Conservation (phyloP, 2,888 invertebrate species). For the Alitta virens region DNA sequence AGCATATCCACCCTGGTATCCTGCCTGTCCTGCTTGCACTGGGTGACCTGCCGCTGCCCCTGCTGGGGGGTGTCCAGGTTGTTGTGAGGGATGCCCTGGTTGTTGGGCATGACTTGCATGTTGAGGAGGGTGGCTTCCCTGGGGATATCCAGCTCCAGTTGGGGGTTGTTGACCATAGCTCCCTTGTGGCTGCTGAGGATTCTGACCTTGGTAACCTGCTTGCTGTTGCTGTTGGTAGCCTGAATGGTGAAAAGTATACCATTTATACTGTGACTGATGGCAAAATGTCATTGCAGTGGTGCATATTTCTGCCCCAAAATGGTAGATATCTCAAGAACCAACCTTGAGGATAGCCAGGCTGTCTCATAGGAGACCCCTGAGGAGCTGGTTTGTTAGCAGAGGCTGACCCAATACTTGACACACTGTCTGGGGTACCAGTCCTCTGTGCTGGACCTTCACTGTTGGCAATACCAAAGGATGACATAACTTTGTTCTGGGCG, state of each 20-base stretch:
- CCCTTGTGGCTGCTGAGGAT: not conserved
- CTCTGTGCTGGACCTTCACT: slow-evolving; percentile 2
- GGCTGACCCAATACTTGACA: slow-evolving; percentile 34
- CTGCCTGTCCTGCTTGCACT: not conserved
- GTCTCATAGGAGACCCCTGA: not conserved
- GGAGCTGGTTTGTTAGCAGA: not conserved
- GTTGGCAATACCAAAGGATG: slow-evolving; percentile 45
- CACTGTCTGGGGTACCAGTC: slow-evolving; percentile 49
- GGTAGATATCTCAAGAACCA: too few relatives aligned
- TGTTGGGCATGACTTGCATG: not conserved
- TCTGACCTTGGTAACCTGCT: not conserved
- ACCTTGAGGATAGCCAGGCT: too few relatives aligned
- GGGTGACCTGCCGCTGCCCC: not conserved
- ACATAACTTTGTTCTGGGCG: slow-evolving; percentile 47
- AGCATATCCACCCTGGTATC: not conserved
- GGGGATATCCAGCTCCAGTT: not conserved
- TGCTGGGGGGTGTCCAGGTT: not conserved
- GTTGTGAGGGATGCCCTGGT: not conserved
- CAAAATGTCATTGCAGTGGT: too few relatives aligned
- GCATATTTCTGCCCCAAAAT: too few relatives aligned
- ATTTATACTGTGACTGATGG: too few relatives aligned
- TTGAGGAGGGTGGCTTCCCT: not conserved
- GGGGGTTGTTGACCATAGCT: slow-evolving; percentile 1
- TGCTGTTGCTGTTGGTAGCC: slow-evolving; percentile 2
- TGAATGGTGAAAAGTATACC: not conserved